Evolutionary conservation across 2,113 vertebrate genomes (phyloP), one percentile per base, ranked within the genome.

Genomic region (Ictidomys tridecemlineatus): DNA sequence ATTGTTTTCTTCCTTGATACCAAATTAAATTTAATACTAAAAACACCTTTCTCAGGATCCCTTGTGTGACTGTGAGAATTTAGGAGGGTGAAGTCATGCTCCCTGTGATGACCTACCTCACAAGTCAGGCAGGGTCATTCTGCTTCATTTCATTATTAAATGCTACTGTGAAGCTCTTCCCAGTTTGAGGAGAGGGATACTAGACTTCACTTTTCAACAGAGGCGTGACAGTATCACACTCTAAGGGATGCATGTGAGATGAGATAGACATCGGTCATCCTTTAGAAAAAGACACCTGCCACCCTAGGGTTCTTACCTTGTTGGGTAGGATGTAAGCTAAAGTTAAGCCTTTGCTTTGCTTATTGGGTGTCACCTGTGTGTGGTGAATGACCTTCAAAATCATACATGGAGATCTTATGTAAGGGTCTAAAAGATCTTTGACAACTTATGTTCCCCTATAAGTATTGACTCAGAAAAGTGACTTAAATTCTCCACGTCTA

Each of bases 61-160:
- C 56, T 20, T 20, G 6, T 58, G 56, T 22, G 56, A 58, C 6
- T 58, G 56, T 58, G 20, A 92, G 18, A 83, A 74, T 70, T 11
- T 30, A 56, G 8, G 6, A 37, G 8, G 34, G 4, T 32, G 1
- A 93, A 76, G n/a, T 82, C 30, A 9, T 70, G 18, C 20, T 79
- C 77, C 30, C 32, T 86, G 30, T 83, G 48, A 56, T 70, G 51
- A 73, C 9, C 12, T 84, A 58, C 45, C n/a, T 58, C 34, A 85
- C 69, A 88, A 56, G n/a, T 65, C 63, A 51, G 5, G 11, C 37
- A 24, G 4, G 13, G 0, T 79, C 24, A 24, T 26, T 82, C 30
- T 67, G 20, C 53, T n/a, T 73, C 30, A 88, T 56, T 85, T 69
- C 32, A 51, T 94, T 74, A 14, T 34, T 79, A 77, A 84, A 93